Percentiles rank a stretch among this genome's conserved stretches.
Conservation (phyloP, 2,113 vertebrate genomes). For the Scopus umbretta region DNA sequence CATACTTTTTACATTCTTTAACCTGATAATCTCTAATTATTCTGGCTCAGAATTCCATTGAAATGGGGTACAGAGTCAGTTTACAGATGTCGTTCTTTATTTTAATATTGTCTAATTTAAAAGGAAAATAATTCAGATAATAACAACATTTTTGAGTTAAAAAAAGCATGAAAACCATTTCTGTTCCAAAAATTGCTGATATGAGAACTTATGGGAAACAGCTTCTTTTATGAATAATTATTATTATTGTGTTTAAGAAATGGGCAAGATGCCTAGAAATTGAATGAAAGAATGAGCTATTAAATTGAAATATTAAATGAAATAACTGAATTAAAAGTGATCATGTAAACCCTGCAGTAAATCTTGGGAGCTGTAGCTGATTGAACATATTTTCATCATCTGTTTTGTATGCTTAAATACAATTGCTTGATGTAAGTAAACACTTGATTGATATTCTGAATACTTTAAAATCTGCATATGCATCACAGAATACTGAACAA, state of each 20-base stretch:
- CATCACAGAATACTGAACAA: constrained; percentile 64
- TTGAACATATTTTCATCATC: constrained; percentile 63
- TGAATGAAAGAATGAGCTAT: constrained; percentile 65
- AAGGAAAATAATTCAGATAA: constrained; percentile 43
- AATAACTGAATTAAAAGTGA: constrained; percentile 70
- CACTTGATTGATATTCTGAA: constrained; percentile 66
- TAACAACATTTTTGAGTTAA: background rate
- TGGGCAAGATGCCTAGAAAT: constrained; percentile 69
- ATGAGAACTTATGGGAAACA: constrained; percentile 57
- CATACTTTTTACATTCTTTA: background rate
- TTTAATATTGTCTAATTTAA: constrained; percentile 34
- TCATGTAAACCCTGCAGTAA: constrained; percentile 53
- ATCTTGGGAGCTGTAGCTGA: constrained; percentile 51
- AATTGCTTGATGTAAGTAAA: constrained; percentile 67
- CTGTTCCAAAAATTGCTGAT: constrained; percentile 64
- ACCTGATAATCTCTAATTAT: constrained; percentile 3
- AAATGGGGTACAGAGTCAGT: background rate
- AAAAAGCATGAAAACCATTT: constrained; percentile 18
- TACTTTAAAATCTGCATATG: constrained; percentile 66
- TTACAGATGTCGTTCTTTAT: background rate
- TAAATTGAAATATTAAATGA: constrained; percentile 74
- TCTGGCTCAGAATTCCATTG: background rate
- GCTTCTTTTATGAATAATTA: constrained; percentile 67
- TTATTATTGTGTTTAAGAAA: constrained; percentile 65
- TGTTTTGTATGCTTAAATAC: constrained; percentile 67